phyloP scores from a whole-genome alignment of 2,113 vertebrate species.

The Grammatotria lemairii region DNA sequence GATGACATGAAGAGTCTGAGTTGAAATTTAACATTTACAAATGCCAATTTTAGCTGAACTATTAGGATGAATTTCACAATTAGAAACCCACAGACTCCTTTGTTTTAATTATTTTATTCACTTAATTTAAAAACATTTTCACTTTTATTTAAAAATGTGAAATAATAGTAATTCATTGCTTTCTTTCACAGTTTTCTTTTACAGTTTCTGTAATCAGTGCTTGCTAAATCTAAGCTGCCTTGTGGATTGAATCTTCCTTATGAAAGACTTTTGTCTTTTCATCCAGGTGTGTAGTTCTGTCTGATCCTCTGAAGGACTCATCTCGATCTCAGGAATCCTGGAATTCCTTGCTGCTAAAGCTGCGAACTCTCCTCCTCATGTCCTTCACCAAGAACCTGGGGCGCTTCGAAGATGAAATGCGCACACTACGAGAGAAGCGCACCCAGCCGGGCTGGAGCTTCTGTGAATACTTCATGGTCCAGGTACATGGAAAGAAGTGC shows the following conservation, averaged over 20 bases:
- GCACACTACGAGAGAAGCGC: constrained; percentile 92
- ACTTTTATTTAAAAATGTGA: not conserved
- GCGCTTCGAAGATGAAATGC: constrained; percentile 97
- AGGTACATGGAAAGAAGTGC: constrained; percentile 67
- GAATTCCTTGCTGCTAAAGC: constrained; percentile 92
- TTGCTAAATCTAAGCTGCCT: not conserved
- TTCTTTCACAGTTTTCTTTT: no score
- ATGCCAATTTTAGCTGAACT: not conserved
- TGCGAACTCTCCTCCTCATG: constrained; percentile 94
- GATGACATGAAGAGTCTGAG: not conserved
- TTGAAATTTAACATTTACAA: not conserved
- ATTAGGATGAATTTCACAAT: not conserved
- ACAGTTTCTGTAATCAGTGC: not conserved
- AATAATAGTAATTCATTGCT: not conserved
- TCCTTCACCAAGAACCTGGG: constrained; percentile 98
- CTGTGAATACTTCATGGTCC: constrained; percentile 98
- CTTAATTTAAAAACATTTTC: not conserved
- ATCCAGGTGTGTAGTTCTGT: constrained; percentile 88
- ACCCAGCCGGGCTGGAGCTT: constrained; percentile 98
- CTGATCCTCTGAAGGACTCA: constrained; percentile 96
- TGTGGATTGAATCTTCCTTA: not conserved
- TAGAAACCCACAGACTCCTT: not conserved
- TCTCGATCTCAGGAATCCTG: constrained; percentile 97
- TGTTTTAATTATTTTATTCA: not conserved
- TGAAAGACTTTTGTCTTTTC: not conserved